A percentile compares a stretch with the other conserved stretches of the same genome.
These are phyloP conservation scores for Dunckerocampus dactyliophorus DNA, from an alignment of 2,113 vertebrate genomes.

Conservation along the genomic window DNA sequence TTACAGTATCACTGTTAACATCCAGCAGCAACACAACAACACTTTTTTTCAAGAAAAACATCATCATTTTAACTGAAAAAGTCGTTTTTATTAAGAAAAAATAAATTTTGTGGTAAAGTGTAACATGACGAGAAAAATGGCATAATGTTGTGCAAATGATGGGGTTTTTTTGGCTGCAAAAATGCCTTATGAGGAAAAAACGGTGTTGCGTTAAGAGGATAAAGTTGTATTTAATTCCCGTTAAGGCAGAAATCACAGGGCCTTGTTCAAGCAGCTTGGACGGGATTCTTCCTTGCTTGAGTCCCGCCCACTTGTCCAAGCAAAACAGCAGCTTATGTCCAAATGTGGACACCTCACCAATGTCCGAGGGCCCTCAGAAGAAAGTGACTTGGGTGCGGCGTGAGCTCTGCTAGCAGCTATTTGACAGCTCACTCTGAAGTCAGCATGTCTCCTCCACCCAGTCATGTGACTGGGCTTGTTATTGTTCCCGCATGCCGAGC, in stretches of 20 bases:
- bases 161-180: not conserved
- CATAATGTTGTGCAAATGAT: too few relatives aligned
- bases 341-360: conserved; percentile 19
- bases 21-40: too few relatives aligned
- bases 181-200: not conserved
- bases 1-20: too few relatives aligned
- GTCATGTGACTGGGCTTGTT: conserved; percentile 28
- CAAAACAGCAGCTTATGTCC: conserved; percentile 22
- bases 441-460: conserved; percentile 1
- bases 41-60: too few relatives aligned
- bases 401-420: conserved; percentile 37
- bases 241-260: too few relatives aligned
- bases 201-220: too few relatives aligned
- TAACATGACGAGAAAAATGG: too few relatives aligned
- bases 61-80: conserved; percentile 8
- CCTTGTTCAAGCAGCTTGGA: not conserved
- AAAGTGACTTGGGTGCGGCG: conserved; percentile 38
- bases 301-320: conserved; percentile 4
- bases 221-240: too few relatives aligned
- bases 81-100: not conserved
- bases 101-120: too few relatives aligned
- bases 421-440: conserved; percentile 36
- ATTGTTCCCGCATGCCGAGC: conserved; percentile 55
- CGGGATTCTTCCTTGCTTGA: not conserved
- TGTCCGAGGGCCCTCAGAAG: conserved; percentile 20